Percentiles rank a stretch among this genome's conserved stretches.
Evolutionary conservation across 2,888 invertebrate species (phyloP).

Genomic region (Philhelius pedissequus): DNA sequence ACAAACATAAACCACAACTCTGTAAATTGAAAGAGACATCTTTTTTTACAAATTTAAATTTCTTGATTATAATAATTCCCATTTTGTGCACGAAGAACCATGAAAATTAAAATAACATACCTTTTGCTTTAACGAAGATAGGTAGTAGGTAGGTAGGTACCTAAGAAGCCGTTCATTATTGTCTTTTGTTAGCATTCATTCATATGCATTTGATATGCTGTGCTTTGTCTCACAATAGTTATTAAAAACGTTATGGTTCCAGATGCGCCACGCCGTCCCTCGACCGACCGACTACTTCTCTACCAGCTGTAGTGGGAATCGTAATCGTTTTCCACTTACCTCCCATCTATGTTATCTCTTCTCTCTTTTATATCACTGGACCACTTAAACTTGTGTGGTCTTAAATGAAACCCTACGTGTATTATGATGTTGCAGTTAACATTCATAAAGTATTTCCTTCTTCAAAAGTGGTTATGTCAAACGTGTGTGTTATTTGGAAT

Average conservation of each 20-base stretch:
- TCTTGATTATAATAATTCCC: background rate
- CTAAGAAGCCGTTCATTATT: background rate
- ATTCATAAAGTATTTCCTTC: conserved; percentile 20
- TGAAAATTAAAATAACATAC: background rate
- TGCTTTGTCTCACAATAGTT: background rate
- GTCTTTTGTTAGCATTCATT: background rate
- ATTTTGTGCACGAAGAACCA: background rate
- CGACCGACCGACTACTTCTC: background rate
- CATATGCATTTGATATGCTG: background rate
- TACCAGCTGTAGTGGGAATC: background rate
- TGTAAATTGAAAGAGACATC: background rate
- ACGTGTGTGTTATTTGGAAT: conserved; percentile 10
- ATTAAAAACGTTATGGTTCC: conserved; percentile 18
- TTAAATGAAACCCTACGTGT: conserved; percentile 25
- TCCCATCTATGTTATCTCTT: conserved; percentile 10
- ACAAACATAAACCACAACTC: no score
- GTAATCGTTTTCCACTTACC: conserved; percentile 22
- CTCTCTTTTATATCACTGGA: background rate
- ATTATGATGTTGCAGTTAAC: conserved; percentile 19
- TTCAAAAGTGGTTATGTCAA: conserved; percentile 39
- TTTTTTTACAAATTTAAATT: background rate
- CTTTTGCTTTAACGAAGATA: background rate
- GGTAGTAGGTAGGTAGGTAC: no score
- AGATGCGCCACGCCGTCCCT: background rate
- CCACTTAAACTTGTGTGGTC: conserved; percentile 53